Percentiles rank a stretch among this genome's conserved stretches.
phyloP scores from a whole-genome alignment of 2,113 vertebrate species.

The Ancistrus triradiatus region DNA sequence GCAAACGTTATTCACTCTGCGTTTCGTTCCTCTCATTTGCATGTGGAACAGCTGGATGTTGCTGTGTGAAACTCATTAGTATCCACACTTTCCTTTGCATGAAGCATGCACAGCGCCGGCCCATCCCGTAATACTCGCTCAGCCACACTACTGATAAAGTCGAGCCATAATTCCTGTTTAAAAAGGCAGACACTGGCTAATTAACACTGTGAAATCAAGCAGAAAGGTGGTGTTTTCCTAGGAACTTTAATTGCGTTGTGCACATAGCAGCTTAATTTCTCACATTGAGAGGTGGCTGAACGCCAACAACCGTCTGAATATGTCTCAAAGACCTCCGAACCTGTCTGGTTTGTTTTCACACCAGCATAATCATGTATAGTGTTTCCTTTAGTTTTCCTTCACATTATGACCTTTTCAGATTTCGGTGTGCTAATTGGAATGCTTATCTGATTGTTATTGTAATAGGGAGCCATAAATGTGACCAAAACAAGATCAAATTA shows the following conservation, averaged over 20 bases:
- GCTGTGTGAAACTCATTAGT: constrained; percentile 73
- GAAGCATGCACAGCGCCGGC: constrained; percentile 51
- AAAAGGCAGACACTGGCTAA: constrained; percentile 63
- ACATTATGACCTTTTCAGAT: no score
- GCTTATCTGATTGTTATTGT: no score
- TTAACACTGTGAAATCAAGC: constrained; percentile 74
- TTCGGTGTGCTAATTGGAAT: no score
- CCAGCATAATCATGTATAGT: constrained; percentile 61
- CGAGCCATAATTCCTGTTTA: constrained; percentile 59
- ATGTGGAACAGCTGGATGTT: constrained; percentile 64
- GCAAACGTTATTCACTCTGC: no score
- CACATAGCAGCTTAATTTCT: constrained; percentile 64
- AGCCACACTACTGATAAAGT: constrained; percentile 63
- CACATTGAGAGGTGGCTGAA: constrained; percentile 62
- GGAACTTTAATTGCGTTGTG: constrained; percentile 59
- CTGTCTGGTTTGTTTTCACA: constrained; percentile 37
- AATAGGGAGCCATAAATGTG: no score
- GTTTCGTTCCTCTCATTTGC: constrained; percentile 64
- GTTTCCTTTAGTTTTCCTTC: no score
- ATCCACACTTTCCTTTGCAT: constrained; percentile 58
- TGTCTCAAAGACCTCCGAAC: constrained; percentile 55
- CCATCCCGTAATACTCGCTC: constrained; percentile 60
- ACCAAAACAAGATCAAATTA: no score
- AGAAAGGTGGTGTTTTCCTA: constrained; percentile 63
- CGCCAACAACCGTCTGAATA: constrained; percentile 61